Percentiles rank a stretch among this genome's conserved stretches.
phyloP scores from a whole-genome alignment of 2,113 vertebrate genomes.

The Zapornia atra region DNA sequence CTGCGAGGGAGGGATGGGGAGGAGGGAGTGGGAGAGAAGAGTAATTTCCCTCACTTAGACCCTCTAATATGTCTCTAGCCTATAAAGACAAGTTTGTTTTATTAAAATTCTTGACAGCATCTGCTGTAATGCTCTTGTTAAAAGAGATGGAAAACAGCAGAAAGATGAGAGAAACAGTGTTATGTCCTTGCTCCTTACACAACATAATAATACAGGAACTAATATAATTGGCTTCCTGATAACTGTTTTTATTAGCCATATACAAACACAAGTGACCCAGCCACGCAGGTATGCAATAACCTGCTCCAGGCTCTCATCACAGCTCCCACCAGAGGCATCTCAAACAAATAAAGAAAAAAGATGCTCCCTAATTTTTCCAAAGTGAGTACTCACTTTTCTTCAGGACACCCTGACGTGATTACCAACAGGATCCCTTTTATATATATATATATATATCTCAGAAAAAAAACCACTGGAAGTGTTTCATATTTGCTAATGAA shows the following conservation, averaged over 20 bases:
- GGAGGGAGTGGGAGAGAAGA: background rate
- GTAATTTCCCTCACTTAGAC: background rate
- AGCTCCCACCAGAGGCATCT: background rate
- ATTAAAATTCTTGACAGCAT: slow-evolving; percentile 50
- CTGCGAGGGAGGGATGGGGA: background rate
- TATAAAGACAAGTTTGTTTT: background rate
- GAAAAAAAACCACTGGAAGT: background rate
- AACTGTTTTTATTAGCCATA: background rate
- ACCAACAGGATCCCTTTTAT: background rate
- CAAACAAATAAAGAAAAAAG: background rate
- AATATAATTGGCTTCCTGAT: background rate
- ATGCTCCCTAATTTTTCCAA: background rate
- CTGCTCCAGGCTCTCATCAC: background rate
- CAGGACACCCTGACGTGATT: background rate
- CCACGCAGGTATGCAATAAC: background rate
- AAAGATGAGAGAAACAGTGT: background rate
- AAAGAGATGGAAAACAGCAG: slow-evolving; percentile 21
- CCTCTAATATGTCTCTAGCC: background rate
- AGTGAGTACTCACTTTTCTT: background rate
- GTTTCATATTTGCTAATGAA: background rate
- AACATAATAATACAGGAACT: background rate
- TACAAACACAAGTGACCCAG: background rate
- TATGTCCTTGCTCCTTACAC: background rate
- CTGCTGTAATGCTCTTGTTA: slow-evolving; percentile 30
- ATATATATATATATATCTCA: background rate